Evolutionary conservation across 2,888 invertebrate genomes (phyloP), one percentile per base, ranked within the genome.

Genomic region (Stegophylla sp.): DNA sequence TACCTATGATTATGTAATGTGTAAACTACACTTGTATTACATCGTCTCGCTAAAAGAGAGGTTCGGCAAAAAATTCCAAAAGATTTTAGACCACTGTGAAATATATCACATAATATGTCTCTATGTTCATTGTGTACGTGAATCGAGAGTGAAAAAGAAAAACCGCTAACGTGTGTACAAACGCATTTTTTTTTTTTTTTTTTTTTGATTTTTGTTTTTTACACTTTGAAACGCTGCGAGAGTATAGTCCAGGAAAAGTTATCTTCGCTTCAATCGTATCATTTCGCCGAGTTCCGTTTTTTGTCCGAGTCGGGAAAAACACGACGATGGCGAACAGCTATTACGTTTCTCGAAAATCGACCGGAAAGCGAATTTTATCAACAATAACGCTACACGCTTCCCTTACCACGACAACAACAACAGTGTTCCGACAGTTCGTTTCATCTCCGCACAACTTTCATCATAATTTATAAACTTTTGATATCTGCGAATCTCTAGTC

Each of bases 401-500:
- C 28, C 9, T 61, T 7, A 0, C 7, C 28, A 7, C 17, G 7
- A 17, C 20, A 26, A 0, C 7, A 13, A 7, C 17, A 15, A 17
- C 20, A 26, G 12, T 34, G 28, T 69, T 69, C 28, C 48, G n/a
- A 28, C 45, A 28, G 34, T 0, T 41, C 41, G 43, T 43, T 64
- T 64, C 23, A 4, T 2, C n/a, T n/a, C 2, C 28, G 20, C 2
- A 12, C n/a, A 9, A 48, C 28, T 67, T 48, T 67, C 48, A 45
- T 51, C 20, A 45, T 69, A 53, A 51, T 51, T 51, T 69, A 53
- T 34, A 69, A 51, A 51, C n/a, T 53, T 67, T 51, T 23, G n/a
- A 23, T 56, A 56, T 56, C 56, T 56, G 1, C 2, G 12, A 56
- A 56, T 56, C 23, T 56, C 56, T 7, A 56, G 23, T 23, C 23